Conservation (phyloP, 2,113 vertebrate species). For the Grantiella picta region DNA sequence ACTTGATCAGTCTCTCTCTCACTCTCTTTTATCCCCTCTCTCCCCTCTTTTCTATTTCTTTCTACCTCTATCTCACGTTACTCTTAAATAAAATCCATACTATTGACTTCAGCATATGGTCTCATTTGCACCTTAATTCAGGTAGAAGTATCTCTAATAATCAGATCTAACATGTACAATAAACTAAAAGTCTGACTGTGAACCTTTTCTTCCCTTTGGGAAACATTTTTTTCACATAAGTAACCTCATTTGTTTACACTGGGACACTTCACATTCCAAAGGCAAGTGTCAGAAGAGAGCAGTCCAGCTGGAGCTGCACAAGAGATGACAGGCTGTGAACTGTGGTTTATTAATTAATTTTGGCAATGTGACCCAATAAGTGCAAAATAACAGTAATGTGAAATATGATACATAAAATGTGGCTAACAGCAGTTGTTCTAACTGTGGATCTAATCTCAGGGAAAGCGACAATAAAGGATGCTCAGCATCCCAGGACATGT, state of each 20-base stretch:
- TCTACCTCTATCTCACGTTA: neutral
- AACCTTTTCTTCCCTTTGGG: neutral
- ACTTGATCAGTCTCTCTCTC: neutral
- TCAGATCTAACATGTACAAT: neutral
- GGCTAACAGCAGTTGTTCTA: neutral
- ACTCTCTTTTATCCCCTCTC: neutral
- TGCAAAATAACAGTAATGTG: neutral
- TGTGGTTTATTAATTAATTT: conserved; percentile 16
- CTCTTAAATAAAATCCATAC: neutral
- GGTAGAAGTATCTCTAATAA: neutral
- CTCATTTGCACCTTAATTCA: neutral
- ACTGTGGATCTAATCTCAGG: neutral
- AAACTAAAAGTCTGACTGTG: neutral
- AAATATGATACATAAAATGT: neutral
- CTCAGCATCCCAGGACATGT: neutral
- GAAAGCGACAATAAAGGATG: neutral
- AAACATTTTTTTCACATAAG: neutral
- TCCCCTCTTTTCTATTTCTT: neutral
- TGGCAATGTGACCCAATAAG: neutral
- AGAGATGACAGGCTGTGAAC: neutral
- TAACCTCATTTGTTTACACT: neutral
- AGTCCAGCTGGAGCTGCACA: neutral
- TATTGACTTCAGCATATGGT: neutral
- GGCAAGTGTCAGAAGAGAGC: neutral
- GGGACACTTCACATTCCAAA: neutral